Conservation (phyloP, 1,140 invertebrate genomes). For the Heliconius himera region DNA sequence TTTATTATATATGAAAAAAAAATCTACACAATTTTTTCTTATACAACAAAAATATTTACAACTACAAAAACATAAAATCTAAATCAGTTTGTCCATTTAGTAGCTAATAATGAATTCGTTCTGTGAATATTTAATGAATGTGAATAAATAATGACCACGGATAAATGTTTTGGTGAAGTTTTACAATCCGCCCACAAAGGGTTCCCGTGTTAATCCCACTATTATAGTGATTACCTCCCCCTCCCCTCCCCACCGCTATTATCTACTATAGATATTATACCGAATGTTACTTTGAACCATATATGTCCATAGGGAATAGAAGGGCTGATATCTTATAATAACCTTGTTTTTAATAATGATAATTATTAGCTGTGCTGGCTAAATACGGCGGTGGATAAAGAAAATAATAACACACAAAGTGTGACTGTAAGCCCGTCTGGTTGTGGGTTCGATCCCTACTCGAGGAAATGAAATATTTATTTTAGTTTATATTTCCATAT, state of each 20-base stretch:
- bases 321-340: slow-evolving; percentile 43
- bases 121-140: slow-evolving; percentile 54
- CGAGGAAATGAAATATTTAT: too few relatives aligned
- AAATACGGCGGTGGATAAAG: too few relatives aligned
- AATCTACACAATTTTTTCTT: not conserved
- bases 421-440: too few relatives aligned
- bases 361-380: not conserved
- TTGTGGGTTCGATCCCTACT: too few relatives aligned
- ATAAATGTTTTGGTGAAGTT: slow-evolving; percentile 72
- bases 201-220: slow-evolving; percentile 71
- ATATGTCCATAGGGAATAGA: slow-evolving; percentile 33
- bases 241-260: slow-evolving; percentile 39
- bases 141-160: slow-evolving; percentile 58
- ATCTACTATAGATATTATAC: slow-evolving; percentile 56
- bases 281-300: slow-evolving; percentile 58
- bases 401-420: too few relatives aligned
- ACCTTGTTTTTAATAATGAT: slow-evolving; percentile 23
- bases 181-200: slow-evolving; percentile 74
- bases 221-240: slow-evolving; percentile 68
- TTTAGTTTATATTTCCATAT: too few relatives aligned
- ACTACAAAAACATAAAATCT: not conserved
- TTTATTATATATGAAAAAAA: not conserved
- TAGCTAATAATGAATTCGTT: slow-evolving; percentile 33
- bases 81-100: not conserved
- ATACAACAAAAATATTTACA: not conserved